These are phyloP conservation scores for Benthosema pterotum DNA, from an alignment of 2,797 vertebrate genomes.

Conservation along the genomic window DNA sequence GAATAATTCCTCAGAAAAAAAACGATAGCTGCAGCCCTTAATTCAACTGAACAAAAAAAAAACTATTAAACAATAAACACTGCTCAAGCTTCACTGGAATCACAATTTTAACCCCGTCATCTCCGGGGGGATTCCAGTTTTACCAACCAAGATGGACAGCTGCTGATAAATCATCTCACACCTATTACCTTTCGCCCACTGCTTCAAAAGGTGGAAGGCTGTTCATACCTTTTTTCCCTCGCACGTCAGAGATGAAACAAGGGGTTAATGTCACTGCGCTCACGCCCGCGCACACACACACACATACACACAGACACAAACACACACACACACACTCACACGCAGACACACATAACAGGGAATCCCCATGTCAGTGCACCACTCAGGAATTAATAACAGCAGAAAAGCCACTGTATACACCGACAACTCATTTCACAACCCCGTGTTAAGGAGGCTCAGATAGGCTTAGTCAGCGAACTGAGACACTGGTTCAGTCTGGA, in stretches of 20 bases:
- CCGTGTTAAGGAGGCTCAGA: constrained; percentile 2
- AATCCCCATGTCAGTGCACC: constrained; percentile 57
- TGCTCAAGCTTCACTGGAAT: background rate
- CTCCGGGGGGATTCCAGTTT: constrained; percentile 69
- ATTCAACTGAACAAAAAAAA: background rate
- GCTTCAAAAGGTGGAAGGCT: constrained; percentile 54
- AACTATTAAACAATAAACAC: background rate
- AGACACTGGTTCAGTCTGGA: constrained; percentile 7
- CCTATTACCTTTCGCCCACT: constrained; percentile 55
- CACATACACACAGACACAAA: too few species aligned
- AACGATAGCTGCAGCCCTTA: background rate
- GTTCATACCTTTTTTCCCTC: constrained; percentile 46
- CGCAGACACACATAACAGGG: constrained; percentile 38
- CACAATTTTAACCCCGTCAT: constrained; percentile 4
- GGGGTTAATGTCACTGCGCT: constrained; percentile 68
- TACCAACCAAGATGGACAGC: constrained; percentile 33
- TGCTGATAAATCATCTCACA: constrained; percentile 44
- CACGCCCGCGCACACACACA: constrained; percentile 23
- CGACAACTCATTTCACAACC: constrained; percentile 48
- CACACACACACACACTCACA: too few species aligned
- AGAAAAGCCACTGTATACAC: constrained; percentile 33
- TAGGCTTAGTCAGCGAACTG: constrained; percentile 22
- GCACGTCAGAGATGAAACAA: constrained; percentile 58
- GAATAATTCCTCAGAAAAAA: too few species aligned
- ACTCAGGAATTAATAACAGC: constrained; percentile 35